Conservation (phyloP, 2,797 vertebrate species). For the Hephaestus fuliginosus region DNA sequence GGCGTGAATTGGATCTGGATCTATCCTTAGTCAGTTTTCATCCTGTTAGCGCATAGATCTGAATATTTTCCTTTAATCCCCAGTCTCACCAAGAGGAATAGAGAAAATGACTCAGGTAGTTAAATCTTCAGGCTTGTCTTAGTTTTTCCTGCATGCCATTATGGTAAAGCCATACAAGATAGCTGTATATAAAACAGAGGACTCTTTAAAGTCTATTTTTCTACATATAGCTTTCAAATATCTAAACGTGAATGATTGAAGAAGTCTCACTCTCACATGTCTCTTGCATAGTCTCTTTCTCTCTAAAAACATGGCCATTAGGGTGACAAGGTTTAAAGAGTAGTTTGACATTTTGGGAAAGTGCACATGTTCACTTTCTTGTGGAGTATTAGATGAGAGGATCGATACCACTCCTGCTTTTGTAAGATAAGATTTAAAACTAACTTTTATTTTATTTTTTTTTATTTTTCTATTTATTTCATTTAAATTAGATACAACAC, state of each 20-base stretch:
- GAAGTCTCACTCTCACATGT: slow-evolving; percentile 60
- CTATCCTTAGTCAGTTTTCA: slow-evolving; percentile 47
- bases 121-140: slow-evolving; percentile 85
- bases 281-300: slow-evolving; percentile 45
- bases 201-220: slow-evolving; percentile 88
- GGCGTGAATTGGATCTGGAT: slow-evolving; percentile 50
- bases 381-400: slow-evolving; percentile 14
- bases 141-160: slow-evolving; percentile 85
- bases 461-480: no score
- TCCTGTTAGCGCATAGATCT: slow-evolving; percentile 61
- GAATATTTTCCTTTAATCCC: slow-evolving; percentile 67
- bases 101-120: slow-evolving; percentile 87
- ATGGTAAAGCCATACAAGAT: slow-evolving; percentile 88
- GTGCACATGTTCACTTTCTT: background rate
- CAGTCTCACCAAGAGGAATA: slow-evolving; percentile 65
- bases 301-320: slow-evolving; percentile 8
- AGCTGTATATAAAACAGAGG: slow-evolving; percentile 83
- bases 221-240: slow-evolving; percentile 79
- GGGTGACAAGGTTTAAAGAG: slow-evolving; percentile 16
- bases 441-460: no score
- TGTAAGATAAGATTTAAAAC: background rate
- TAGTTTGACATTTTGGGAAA: slow-evolving; percentile 24
- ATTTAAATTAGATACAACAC: background rate
- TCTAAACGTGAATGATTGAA: slow-evolving; percentile 65
- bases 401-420: background rate